Evolutionary conservation across 2,888 invertebrate genomes (phyloP).

Genomic region (Linnaemya vulpina): DNA sequence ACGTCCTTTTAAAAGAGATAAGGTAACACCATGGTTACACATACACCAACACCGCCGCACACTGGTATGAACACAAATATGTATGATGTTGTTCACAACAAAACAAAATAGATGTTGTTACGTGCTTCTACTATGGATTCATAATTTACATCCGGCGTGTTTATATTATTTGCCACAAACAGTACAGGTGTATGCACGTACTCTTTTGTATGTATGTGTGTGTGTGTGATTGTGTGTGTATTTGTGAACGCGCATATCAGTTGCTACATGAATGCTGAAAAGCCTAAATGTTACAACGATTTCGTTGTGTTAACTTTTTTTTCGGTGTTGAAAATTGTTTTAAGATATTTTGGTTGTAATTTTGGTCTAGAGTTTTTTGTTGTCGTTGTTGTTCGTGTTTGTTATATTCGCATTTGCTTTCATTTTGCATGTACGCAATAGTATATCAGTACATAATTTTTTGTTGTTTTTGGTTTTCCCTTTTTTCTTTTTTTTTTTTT

Average conservation of each 20-base stretch:
- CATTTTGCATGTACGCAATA: constrained; percentile 22
- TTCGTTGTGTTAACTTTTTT: constrained; percentile 32
- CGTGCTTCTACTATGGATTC: constrained; percentile 51
- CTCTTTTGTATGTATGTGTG: neutral
- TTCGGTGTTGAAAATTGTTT: constrained; percentile 44
- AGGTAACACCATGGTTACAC: neutral
- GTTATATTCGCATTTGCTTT: constrained; percentile 57
- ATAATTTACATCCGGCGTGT: constrained; percentile 66
- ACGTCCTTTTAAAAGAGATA: constrained; percentile 46
- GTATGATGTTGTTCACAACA: constrained; percentile 14
- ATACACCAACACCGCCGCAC: neutral
- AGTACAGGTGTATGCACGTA: constrained; percentile 7
- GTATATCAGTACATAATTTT: constrained; percentile 32
- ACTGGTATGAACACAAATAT: neutral
- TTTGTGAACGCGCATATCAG: constrained; percentile 6
- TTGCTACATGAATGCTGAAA: constrained; percentile 44
- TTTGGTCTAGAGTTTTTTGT: constrained; percentile 52
- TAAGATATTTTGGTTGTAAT: constrained; percentile 52
- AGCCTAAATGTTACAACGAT: constrained; percentile 64
- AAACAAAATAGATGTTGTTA: constrained; percentile 56
- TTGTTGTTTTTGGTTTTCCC: neutral
- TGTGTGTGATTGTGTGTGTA: neutral
- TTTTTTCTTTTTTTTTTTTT: neutral
- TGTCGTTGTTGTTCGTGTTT: constrained; percentile 41
- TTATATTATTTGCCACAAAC: constrained; percentile 13